Percentiles rank a stretch among this genome's conserved stretches.
Conservation (phyloP, 2,797 vertebrate species). For the Cyprinodon diabolis region DNA sequence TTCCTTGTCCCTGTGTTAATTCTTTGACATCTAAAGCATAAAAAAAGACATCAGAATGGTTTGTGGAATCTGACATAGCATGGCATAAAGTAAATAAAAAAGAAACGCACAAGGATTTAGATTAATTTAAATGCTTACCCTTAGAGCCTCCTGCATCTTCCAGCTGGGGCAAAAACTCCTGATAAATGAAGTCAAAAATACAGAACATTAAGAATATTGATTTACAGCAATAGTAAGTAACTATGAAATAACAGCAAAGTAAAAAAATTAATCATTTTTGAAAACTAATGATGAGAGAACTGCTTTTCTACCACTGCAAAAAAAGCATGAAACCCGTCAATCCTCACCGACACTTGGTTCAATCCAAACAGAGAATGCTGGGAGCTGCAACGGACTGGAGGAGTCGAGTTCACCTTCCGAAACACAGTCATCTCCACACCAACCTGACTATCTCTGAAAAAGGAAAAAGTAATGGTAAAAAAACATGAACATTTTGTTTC, state of each 20-base stretch:
- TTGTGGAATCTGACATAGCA: neutral
- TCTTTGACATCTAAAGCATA: slow-evolving; percentile 84
- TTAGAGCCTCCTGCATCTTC: slow-evolving; percentile 84
- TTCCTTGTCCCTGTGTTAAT: slow-evolving; percentile 84
- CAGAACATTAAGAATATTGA: neutral
- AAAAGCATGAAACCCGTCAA: slow-evolving; percentile 12
- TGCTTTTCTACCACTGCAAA: neutral
- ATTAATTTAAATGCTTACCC: slow-evolving; percentile 68
- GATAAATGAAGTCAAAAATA: slow-evolving; percentile 1
- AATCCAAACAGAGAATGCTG: slow-evolving; percentile 92
- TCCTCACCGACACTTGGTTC: slow-evolving; percentile 91
- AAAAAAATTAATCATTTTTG: neutral
- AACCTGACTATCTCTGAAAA: slow-evolving; percentile 83
- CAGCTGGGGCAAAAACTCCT: slow-evolving; percentile 90
- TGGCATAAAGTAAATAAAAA: neutral
- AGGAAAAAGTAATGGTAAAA: slow-evolving; percentile 4
- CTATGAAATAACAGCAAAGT: neutral
- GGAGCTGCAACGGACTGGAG: slow-evolving; percentile 91
- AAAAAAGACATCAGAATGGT: slow-evolving; percentile 7
- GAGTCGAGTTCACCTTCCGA: slow-evolving; percentile 91
- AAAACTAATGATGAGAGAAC: slow-evolving; percentile 1
- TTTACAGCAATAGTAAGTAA: neutral
- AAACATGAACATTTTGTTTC: neutral
- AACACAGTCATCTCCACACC: slow-evolving; percentile 94
- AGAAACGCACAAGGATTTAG: slow-evolving; percentile 3